Evolutionary conservation across 2,797 vertebrate genomes (phyloP).

Genomic region (Gadopsis bispinosus): DNA sequence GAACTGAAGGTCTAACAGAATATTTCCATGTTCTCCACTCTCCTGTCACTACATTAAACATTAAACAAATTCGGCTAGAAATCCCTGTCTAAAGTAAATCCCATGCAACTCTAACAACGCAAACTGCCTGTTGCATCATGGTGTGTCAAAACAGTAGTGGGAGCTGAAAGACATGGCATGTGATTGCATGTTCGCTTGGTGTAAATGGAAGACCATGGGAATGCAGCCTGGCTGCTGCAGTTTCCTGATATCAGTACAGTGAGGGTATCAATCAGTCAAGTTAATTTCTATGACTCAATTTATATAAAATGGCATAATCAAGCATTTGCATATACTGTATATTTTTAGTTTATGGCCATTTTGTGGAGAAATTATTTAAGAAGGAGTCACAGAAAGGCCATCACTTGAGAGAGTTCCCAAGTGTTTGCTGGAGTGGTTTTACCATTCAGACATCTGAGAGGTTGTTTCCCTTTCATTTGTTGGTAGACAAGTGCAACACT

Average conservation of each 20-base stretch:
- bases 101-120: slow-evolving; percentile 1
- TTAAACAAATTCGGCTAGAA: background rate
- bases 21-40: background rate
- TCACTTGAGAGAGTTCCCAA: background rate
- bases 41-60: background rate
- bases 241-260: background rate
- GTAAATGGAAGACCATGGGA: background rate
- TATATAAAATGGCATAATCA: background rate
- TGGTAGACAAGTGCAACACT: background rate
- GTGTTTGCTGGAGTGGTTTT: background rate
- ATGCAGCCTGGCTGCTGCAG: background rate
- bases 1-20: background rate
- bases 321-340: background rate
- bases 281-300: background rate
- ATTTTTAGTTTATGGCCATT: background rate
- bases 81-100: background rate
- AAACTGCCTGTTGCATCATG: slow-evolving; percentile 14
- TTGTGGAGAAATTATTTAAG: background rate
- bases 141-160: slow-evolving; percentile 6
- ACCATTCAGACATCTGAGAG: background rate
- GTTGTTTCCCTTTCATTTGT: background rate
- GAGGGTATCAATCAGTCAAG: background rate
- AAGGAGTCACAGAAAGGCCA: background rate
- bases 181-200: background rate
- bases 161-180: slow-evolving; percentile 1